phyloP scores from a whole-genome alignment of 1,140 invertebrate species.

The Phthorimaea operculella region DNA sequence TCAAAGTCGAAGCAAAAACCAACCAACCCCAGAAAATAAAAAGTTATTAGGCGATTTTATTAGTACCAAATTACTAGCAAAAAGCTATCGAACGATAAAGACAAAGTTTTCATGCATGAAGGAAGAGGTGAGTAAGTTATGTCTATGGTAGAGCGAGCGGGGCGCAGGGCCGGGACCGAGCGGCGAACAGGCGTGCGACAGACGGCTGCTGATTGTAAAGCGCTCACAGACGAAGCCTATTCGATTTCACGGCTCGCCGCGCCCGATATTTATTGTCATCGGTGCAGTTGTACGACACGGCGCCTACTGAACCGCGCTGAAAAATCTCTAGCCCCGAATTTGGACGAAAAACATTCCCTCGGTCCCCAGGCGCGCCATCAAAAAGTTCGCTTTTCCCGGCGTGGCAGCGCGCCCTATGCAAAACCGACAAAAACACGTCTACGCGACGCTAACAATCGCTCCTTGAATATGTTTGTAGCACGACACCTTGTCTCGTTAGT shows the following conservation, averaged over 20 bases:
- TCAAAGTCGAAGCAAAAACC: no score
- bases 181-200: conserved; percentile 48
- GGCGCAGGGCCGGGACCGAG: conserved; percentile 38
- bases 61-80: no score
- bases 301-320: conserved; percentile 61
- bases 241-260: conserved; percentile 66
- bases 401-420: conserved; percentile 10
- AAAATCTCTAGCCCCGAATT: conserved; percentile 61
- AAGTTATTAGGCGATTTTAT: no score
- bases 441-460: conserved; percentile 35
- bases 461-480: conserved; percentile 40
- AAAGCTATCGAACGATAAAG: conserved; percentile 5
- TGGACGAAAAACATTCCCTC: conserved; percentile 56
- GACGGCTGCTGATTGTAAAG: conserved; percentile 63
- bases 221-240: conserved; percentile 65
- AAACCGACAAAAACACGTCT: conserved; percentile 21
- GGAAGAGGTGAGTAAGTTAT: conserved; percentile 47
- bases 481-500: conserved; percentile 63
- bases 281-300: conserved; percentile 63
- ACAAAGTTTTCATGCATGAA: conserved; percentile 50
- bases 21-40: no score
- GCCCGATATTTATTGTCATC: conserved; percentile 66
- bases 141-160: conserved; percentile 4
- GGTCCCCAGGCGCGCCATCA: conserved; percentile 30
- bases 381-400: conserved; percentile 2